Base-by-base conservation (phyloP, 2,797 vertebrate genomes). In the Alca torda region DNA sequence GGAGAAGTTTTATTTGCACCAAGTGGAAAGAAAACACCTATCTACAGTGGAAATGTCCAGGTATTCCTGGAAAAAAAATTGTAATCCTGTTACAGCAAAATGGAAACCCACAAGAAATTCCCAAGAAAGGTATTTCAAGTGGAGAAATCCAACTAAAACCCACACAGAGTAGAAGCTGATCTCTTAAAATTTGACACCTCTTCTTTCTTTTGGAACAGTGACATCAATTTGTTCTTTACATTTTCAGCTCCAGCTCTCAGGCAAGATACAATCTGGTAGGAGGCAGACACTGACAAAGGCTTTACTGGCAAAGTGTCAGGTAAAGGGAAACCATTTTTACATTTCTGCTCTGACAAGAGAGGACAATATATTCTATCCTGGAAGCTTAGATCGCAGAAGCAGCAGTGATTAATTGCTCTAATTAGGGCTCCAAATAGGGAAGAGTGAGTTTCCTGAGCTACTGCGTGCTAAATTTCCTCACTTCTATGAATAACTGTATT, bases 391-490 rank as follows among this genome's bases (percentile, higher is more conserved):
- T 90, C 84, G 90, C 89, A 97, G 90, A 96, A 94, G 67, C 69
- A 94, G 93, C 68, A 92, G 84, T 94, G 90, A 95, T 97, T 95
- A 97, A 97, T 97, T 92, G 90, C 78, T 95, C 93, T 93, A 96
- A 97, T 96, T 95, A 96, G 93, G 74, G 70, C 72, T 94, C 68
- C 54, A 92, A 90, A 95, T 88, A 91, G 91, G 91, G 95, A 80
- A 94, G 95, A 85, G 20, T 1, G 18, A 92, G 89, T 90, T 97
- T 94, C 94, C 94, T 88, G 87, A 95, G 89, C 76, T 90, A 83
- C 39, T 79, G 79, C 64, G 0, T 75, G 77, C 89, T 85, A 77
- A 63, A 95, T 96, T 95, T 94, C 90, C 92, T 95, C 56, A 9
- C 48, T 97, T 87, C 82, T 91, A 46, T 93, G 94, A 93, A 91